Conservation (phyloP, 2,113 vertebrate species). For the Verasper variegatus region DNA sequence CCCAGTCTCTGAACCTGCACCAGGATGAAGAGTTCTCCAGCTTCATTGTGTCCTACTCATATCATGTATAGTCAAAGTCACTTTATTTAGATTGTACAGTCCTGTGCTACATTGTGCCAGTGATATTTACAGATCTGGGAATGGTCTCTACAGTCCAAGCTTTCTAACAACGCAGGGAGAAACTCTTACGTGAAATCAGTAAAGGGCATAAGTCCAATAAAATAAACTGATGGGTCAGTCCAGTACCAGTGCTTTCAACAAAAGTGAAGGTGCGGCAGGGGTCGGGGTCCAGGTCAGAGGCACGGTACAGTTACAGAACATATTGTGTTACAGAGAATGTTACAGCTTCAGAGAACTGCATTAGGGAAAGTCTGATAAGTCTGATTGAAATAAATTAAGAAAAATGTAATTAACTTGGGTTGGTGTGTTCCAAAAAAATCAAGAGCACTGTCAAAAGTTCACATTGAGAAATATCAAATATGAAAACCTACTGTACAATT, state of each 20-base stretch:
- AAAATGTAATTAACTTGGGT: not conserved
- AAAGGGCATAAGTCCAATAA: not conserved
- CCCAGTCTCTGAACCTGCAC: constrained; percentile 60
- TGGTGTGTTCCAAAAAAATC: not conserved
- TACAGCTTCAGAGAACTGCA: not conserved
- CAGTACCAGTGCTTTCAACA: not conserved
- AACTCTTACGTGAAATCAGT: not conserved
- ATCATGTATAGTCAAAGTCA: not conserved
- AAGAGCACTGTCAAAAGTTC: not conserved
- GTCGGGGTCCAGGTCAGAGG: not conserved
- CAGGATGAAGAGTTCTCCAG: constrained; percentile 23
- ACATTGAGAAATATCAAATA: not conserved
- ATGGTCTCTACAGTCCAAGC: not conserved
- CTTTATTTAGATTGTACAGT: constrained; percentile 2
- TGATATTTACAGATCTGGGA: not conserved
- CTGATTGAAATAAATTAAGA: not conserved
- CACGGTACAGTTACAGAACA: not conserved
- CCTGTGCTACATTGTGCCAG: not conserved
- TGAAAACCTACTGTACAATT: not conserved
- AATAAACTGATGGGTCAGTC: not conserved
- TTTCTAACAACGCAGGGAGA: not conserved
- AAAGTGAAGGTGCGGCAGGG: too few relatives aligned
- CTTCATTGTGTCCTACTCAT: constrained; percentile 1
- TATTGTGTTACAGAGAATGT: not conserved
- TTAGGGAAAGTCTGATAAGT: not conserved